Evolutionary conservation across 1,140 invertebrate species (phyloP).

Genomic region (Heliconius melpomene): DNA sequence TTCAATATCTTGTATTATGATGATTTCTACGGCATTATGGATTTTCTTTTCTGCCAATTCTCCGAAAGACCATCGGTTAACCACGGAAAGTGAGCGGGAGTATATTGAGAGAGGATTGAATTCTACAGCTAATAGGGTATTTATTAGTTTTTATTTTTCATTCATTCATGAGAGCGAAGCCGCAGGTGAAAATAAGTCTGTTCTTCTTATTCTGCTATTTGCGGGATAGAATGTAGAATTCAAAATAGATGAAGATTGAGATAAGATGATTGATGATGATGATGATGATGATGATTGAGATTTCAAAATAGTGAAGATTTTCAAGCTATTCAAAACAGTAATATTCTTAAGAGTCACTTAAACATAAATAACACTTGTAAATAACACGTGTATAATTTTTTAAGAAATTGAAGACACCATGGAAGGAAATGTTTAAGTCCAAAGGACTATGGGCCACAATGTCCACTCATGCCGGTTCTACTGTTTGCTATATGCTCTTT

Average conservation of each 20-base stretch:
- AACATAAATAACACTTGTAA: too few species aligned
- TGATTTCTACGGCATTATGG: slow-evolving; percentile 85
- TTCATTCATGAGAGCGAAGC: too few species aligned
- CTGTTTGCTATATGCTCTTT: slow-evolving; percentile 86
- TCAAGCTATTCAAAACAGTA: too few species aligned
- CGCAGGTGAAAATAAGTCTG: too few species aligned
- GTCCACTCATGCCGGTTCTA: slow-evolving; percentile 84
- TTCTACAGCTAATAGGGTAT: background rate
- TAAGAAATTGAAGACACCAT: slow-evolving; percentile 81
- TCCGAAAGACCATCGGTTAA: slow-evolving; percentile 83
- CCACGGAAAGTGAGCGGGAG: slow-evolving; percentile 82
- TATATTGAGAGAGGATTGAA: slow-evolving; percentile 83
- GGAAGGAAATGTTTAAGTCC: slow-evolving; percentile 84
- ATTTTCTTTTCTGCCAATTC: slow-evolving; percentile 84
- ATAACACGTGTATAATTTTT: background rate
- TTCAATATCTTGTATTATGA: slow-evolving; percentile 84
- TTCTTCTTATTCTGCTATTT: too few species aligned
- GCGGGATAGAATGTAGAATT: too few species aligned
- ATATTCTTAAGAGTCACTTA: too few species aligned
- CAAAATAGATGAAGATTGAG: too few species aligned
- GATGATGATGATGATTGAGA: too few species aligned
- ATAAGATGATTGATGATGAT: too few species aligned
- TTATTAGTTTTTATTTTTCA: background rate
- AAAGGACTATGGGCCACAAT: slow-evolving; percentile 85
- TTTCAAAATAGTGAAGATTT: too few species aligned